phyloP scores from a whole-genome alignment of 2,888 invertebrate species.

The Ennomos erosarius region DNA sequence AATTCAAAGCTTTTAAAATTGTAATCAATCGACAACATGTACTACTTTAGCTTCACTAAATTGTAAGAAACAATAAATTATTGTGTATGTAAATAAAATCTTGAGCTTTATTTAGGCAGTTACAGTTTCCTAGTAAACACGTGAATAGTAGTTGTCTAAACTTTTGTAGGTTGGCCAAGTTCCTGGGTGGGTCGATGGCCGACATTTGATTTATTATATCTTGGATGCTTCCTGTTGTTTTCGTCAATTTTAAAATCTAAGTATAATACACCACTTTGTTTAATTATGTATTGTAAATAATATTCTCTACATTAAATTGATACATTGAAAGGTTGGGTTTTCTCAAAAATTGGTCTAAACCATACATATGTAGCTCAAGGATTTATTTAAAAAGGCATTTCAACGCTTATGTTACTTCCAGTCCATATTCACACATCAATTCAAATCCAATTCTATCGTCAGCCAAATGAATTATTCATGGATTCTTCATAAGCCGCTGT shows the following conservation, averaged over 20 bases:
- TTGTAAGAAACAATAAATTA: conserved; percentile 86
- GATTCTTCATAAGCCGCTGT: too few relatives aligned
- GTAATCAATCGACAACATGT: conserved; percentile 83
- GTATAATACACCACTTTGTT: conserved; percentile 22
- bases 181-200: conserved; percentile 47
- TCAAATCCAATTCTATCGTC: too few relatives aligned
- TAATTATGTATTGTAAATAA: background rate
- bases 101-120: conserved; percentile 81
- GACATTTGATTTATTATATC: conserved; percentile 47
- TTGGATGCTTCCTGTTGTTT: conserved; percentile 23
- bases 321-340: too few relatives aligned
- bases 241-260: conserved; percentile 28
- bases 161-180: conserved; percentile 44
- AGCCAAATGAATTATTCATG: too few relatives aligned
- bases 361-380: too few relatives aligned
- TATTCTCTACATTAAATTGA: too few relatives aligned
- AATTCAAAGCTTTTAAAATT: conserved; percentile 81
- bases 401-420: too few relatives aligned
- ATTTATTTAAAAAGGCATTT: too few relatives aligned
- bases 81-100: conserved; percentile 84
- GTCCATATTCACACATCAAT: too few relatives aligned
- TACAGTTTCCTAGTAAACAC: conserved; percentile 60
- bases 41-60: conserved; percentile 83
- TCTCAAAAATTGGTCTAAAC: too few relatives aligned
- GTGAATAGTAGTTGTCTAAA: conserved; percentile 52